Evolutionary conservation across 2,797 vertebrate genomes (phyloP), one percentile per base, ranked within the genome.

Genomic region (Amphiprion clarkii): DNA sequence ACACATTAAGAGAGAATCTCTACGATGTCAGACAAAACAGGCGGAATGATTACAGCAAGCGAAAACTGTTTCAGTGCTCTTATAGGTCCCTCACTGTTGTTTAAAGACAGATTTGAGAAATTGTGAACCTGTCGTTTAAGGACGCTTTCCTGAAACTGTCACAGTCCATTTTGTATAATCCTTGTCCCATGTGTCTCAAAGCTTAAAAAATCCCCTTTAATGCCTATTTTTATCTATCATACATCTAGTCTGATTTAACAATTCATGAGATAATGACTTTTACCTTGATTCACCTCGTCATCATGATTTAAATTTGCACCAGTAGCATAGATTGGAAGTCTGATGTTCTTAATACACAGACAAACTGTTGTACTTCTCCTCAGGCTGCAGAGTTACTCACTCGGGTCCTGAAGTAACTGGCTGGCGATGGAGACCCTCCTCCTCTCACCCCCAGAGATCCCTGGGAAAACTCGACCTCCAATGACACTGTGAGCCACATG

Each of bases 331-430:
- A 66, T 8, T 44, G 6, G 9, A 66, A 25, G 39, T 61, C 23
- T 33, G 12, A 52, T 40, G 44, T 59, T 31, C 0, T 13, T 29
- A 31, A 54, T 44, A 33, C 3, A n/a, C 11, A 66, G 21, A 61
- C 48, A 42, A 3, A 66, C 3, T n/a, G 46, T 9, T 55, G n/a
- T 56, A 39, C 29, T 49, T 68, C 17, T 66, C 19, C 27, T 42
- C 63, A 29, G 56, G 51, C 55, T 29, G 36, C 31, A 23, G 44
- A 51, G 23, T 6, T 80, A 96, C 97, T 97, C 88, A 99, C 98
- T 96, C 54, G 98, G 98, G 92, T 99, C 96, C 89, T 98, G 97
- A 71, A 99, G 95, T 21, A 99, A 94, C 83, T 99, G 97, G 54
- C 95, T 94, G 81, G 97, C 97, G 0, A 99, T 97, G 71, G 98